phyloP scores from a whole-genome alignment of 2,888 invertebrate species.

The Melipona bicolor region DNA sequence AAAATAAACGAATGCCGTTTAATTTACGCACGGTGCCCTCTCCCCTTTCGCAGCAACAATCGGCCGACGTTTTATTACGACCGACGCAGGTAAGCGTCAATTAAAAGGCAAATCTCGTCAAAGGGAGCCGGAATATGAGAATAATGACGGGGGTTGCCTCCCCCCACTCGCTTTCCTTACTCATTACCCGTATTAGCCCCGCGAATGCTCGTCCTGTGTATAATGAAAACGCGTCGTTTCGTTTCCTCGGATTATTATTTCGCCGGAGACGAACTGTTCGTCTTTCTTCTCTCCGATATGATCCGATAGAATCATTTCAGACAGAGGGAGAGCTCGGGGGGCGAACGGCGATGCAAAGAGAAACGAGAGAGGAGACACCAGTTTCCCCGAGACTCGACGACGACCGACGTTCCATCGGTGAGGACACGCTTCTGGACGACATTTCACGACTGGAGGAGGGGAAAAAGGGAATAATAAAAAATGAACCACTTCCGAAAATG shows the following conservation, averaged over 20 bases:
- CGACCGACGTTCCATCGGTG: background rate
- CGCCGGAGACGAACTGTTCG: background rate
- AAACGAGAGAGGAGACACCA: background rate
- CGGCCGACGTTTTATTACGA: background rate
- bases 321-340: background rate
- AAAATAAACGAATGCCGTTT: background rate
- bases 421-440: conserved; percentile 45
- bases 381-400: background rate
- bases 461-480: conserved; percentile 68
- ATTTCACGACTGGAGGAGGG: conserved; percentile 36
- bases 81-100: background rate
- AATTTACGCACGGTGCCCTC: background rate
- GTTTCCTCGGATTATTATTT: background rate
- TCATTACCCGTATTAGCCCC: conserved; percentile 8
- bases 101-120: conserved; percentile 12
- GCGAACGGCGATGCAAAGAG: background rate
- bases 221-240: background rate
- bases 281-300: background rate
- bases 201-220: background rate
- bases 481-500: conserved; percentile 75
- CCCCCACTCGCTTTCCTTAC: background rate
- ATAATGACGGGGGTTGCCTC: background rate
- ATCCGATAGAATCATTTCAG: conserved; percentile 5
- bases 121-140: background rate
- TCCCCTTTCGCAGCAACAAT: no score